Evolutionary conservation across 2,797 vertebrate species (phyloP).

Genomic region (Graptemys geographica): DNA sequence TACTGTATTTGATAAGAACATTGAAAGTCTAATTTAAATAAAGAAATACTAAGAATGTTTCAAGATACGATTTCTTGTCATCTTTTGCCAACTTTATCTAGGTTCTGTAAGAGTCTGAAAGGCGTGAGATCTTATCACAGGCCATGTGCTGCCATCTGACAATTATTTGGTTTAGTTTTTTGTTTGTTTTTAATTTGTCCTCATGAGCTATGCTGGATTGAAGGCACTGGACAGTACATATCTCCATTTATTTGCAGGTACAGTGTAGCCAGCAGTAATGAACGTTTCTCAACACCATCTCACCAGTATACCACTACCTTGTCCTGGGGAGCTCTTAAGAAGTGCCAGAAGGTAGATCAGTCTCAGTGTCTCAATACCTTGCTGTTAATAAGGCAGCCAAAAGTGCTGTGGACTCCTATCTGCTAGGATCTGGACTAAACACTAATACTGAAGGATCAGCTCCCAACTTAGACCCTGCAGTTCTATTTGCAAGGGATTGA

Average conservation of each 20-base stretch:
- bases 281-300: not conserved
- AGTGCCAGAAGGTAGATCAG: not conserved
- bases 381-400: not conserved
- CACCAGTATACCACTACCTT: rapidly evolving
- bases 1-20: not conserved
- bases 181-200: not conserved
- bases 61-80: not conserved
- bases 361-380: not conserved
- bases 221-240: not conserved
- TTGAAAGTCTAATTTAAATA: rapidly evolving
- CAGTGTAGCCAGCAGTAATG: not conserved
- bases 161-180: not conserved
- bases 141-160: not conserved
- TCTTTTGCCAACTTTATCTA: not conserved
- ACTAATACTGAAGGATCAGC: not conserved
- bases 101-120: not conserved
- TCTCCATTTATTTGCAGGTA: not conserved
- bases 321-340: not conserved
- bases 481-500: not conserved
- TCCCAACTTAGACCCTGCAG: not conserved
- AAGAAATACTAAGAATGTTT: not conserved
- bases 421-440: not conserved
- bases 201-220: not conserved
- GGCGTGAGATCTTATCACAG: not conserved
- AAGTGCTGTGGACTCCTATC: not conserved